A percentile compares a stretch with the other conserved stretches of the same genome.
These are phyloP conservation scores for Tenrec ecaudatus DNA, from an alignment of 2,113 vertebrate species.

Conservation along the genomic window DNA sequence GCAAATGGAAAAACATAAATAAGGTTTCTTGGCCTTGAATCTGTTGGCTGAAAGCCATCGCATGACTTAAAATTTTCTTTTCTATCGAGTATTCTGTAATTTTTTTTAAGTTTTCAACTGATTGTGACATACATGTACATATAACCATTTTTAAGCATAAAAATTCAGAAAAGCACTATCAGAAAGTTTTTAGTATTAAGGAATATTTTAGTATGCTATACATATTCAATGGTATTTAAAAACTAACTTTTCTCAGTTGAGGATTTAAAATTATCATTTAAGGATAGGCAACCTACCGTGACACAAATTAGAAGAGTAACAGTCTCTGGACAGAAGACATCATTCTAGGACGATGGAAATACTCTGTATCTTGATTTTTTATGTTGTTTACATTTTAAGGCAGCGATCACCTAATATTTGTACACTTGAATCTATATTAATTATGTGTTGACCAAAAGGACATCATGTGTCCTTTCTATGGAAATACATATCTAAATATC, in stretches of 20 bases:
- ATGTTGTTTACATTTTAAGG: slow-evolving; percentile 7
- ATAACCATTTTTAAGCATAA: slow-evolving; percentile 44
- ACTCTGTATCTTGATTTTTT: slow-evolving; percentile 23
- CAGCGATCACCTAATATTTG: not conserved
- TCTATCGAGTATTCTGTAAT: slow-evolving; percentile 1
- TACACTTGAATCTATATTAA: not conserved
- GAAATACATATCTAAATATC: not conserved
- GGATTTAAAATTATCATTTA: slow-evolving; percentile 39
- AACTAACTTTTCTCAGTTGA: slow-evolving; percentile 51
- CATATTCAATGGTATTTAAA: slow-evolving; percentile 27
- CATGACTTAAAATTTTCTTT: slow-evolving; percentile 1
- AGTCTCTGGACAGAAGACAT: not conserved
- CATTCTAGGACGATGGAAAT: slow-evolving; percentile 28
- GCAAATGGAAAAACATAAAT: slow-evolving; percentile 65
- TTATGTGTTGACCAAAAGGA: not conserved
- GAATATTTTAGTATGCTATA: slow-evolving; percentile 54
- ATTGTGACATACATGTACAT: not conserved
- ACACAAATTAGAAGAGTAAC: slow-evolving; percentile 32
- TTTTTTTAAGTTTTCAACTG: slow-evolving; percentile 33
- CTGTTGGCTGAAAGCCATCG: slow-evolving; percentile 42
- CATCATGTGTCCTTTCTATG: not conserved
- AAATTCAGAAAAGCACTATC: slow-evolving; percentile 41
- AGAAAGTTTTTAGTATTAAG: slow-evolving; percentile 40
- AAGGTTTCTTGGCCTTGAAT: not conserved
- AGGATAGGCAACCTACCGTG: slow-evolving; percentile 4